Base-by-base conservation (phyloP, 2,888 invertebrate genomes). In the Cremastobaeus sp. region DNA sequence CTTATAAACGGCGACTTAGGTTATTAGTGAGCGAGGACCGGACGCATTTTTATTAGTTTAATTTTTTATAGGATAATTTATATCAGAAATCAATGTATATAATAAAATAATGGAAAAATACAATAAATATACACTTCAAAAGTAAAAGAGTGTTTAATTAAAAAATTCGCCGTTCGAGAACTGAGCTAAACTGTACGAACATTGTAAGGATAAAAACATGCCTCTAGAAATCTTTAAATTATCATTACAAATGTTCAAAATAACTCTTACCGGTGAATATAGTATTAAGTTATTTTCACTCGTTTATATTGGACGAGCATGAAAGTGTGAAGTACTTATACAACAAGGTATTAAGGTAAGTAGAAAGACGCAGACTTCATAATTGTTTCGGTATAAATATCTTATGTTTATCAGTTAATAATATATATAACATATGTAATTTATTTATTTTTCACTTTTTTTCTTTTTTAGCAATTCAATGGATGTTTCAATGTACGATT, bases 311-410 rank as follows among this genome's bases (percentile, higher is more conserved):
- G 43, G 64, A 76, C 48, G 66, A 34, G 71, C 78, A 77, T 76
- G 78, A 80, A 79, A 81, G 78, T 78, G 76, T 78, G 74, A 77
- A 77, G 41, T 68, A 54, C 37, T 68, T 60, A 64, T 70, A 73
- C 59, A 50, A 54, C 41, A 32, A 25, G 34, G 18, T 47, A 62
- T 55, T 55, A 62, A 60, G 66, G 66, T 73, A 68, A 73, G 66
- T 73, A 30, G 48, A 62, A 65, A 66, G 47, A 59, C 20, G 37
- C 4, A 14, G 32, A 34, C 35, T 37, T 34, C 6, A 39, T 59
- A 72, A 72, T 66, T 66, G 60, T 47, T 60, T 41, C 39, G 34
- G 12, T 11, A 18, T 14, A 45, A 52, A 52, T 48, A 28, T 34
- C 18, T 48, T 43, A 17, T 41, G 11, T 54, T 62, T 70, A 70